phyloP scores from a whole-genome alignment of 2,888 invertebrate genomes.

The Ichneumoninae sp. region DNA sequence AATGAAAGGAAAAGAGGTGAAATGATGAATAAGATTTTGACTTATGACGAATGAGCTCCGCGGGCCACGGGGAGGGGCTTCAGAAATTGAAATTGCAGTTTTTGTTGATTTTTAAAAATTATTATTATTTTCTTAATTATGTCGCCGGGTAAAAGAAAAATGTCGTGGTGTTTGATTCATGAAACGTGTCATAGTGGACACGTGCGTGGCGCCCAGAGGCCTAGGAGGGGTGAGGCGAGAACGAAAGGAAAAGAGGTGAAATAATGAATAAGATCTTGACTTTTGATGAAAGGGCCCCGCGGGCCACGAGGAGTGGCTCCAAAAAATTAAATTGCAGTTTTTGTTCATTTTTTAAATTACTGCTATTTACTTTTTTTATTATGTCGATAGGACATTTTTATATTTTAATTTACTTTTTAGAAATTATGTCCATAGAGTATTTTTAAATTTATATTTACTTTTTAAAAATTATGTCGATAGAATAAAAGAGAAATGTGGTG shows the following conservation, averaged over 20 bases:
- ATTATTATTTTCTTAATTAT: background rate
- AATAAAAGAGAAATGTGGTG: background rate
- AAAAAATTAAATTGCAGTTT: background rate
- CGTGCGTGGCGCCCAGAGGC: conserved; percentile 4
- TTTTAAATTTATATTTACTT: background rate
- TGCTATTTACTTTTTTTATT: no score
- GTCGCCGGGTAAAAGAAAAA: background rate
- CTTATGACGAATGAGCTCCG: conserved; percentile 22
- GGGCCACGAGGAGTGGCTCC: background rate
- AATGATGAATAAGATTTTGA: conserved; percentile 22
- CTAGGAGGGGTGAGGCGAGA: background rate
- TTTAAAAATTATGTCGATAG: background rate
- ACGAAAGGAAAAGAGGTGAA: background rate
- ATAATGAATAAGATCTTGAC: conserved; percentile 19
- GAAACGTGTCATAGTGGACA: conserved; percentile 20
- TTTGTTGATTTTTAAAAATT: conserved; percentile 3
- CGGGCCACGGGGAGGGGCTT: background rate
- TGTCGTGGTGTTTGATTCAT: background rate
- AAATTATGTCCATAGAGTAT: background rate
- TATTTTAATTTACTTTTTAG: background rate
- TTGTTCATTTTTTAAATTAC: background rate
- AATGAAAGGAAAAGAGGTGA: background rate
- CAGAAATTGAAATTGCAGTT: conserved; percentile 5
- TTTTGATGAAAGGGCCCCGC: conserved; percentile 11
- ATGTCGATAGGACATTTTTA: background rate